A percentile compares a stretch with the other conserved stretches of the same genome.
These are phyloP conservation scores for Melanaphis sacchari DNA, from an alignment of 1,140 invertebrate species.

Conservation along the genomic window DNA sequence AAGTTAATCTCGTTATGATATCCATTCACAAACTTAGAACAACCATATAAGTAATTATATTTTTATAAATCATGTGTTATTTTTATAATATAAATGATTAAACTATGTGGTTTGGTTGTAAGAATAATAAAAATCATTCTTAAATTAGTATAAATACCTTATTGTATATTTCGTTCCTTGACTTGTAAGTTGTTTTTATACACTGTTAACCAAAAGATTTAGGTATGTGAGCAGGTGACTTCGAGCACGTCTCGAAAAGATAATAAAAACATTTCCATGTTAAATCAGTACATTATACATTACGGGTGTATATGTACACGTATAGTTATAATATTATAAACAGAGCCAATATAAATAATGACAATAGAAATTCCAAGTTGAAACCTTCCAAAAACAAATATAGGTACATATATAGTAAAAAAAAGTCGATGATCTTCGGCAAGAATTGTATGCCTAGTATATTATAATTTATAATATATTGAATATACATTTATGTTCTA, in stretches of 20 bases:
- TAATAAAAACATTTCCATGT: background rate
- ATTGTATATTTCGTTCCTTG: background rate
- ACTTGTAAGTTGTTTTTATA: background rate
- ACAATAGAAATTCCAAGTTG: background rate
- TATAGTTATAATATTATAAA: background rate
- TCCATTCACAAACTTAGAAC: background rate
- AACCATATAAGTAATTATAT: background rate
- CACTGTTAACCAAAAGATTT: background rate
- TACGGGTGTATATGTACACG: background rate
- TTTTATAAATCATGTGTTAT: background rate
- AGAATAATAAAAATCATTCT: background rate
- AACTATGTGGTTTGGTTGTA: background rate
- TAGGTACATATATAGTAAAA: background rate
- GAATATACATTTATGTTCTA: too few species aligned
- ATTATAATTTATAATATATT: background rate
- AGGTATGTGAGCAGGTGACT: background rate
- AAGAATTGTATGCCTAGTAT: background rate
- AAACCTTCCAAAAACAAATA: background rate
- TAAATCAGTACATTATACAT: background rate
- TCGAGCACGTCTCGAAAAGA: background rate
- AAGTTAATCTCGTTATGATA: background rate
- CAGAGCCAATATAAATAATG: conserved; percentile 13
- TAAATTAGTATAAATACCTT: background rate
- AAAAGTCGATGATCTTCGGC: background rate
- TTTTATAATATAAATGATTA: background rate